These are phyloP conservation scores for Ectobius pallidus DNA, from an alignment of 2,888 invertebrate genomes.

Conservation along the genomic window DNA sequence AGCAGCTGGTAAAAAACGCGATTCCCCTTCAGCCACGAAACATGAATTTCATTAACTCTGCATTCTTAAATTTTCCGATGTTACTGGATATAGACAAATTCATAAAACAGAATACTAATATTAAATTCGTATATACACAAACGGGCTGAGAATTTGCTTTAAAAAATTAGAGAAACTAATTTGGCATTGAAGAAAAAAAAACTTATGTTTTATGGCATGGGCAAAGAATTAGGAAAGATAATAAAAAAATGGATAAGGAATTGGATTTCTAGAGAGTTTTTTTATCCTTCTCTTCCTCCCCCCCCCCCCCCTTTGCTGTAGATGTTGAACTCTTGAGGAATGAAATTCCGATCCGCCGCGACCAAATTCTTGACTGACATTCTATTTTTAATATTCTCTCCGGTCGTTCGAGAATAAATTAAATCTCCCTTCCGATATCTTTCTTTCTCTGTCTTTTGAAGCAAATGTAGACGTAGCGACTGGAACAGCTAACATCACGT, in stretches of 20 bases:
- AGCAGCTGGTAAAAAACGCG: too few relatives aligned
- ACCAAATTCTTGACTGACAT: slow-evolving; percentile 32
- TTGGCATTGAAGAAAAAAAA: background rate
- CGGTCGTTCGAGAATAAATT: slow-evolving; percentile 35
- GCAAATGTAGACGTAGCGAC: background rate
- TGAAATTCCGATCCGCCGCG: slow-evolving; percentile 33
- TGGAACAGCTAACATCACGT: background rate
- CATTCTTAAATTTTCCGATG: background rate
- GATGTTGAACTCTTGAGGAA: slow-evolving; percentile 28
- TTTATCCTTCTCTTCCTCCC: background rate
- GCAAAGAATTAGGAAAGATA: background rate
- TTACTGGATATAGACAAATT: background rate
- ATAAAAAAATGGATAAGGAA: background rate
- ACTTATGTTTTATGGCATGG: background rate
- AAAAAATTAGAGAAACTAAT: background rate
- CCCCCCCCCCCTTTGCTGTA: background rate
- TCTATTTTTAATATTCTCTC: slow-evolving; percentile 34
- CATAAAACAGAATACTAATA: background rate
- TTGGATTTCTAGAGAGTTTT: slow-evolving; percentile 11
- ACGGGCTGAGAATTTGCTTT: background rate
- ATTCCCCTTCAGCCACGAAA: background rate
- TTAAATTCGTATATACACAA: background rate
- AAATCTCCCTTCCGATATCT: slow-evolving; percentile 28
- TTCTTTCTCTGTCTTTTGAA: background rate
- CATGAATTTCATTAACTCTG: background rate